Percentiles rank a stretch among this genome's conserved stretches.
These are phyloP conservation scores for Poeciliopsis prolifica DNA, from an alignment of 2,113 vertebrate genomes.

Conservation along the genomic window DNA sequence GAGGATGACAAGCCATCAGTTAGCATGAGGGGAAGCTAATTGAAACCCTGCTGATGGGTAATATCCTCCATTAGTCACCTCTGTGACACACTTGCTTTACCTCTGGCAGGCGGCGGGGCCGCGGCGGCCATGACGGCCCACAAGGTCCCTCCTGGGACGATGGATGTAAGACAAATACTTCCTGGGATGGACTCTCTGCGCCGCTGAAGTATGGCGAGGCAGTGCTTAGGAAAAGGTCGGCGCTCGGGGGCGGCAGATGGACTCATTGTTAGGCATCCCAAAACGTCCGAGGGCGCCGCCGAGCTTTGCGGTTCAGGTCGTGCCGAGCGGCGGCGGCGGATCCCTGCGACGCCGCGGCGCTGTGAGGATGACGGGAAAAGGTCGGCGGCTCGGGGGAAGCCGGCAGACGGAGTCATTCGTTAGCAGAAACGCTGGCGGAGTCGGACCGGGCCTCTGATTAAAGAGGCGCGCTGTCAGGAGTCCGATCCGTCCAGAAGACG, in stretches of 20 bases:
- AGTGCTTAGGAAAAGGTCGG: constrained; percentile 69
- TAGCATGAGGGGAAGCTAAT: constrained; percentile 88
- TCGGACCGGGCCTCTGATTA: constrained; percentile 31
- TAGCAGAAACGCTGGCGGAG: constrained; percentile 28
- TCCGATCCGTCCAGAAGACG: background rate
- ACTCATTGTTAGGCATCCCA: constrained; percentile 61
- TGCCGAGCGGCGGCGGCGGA: background rate
- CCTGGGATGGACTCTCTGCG: constrained; percentile 44
- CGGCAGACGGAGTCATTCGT: constrained; percentile 61
- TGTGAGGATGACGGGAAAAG: constrained; percentile 63
- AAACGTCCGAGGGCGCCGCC: constrained; percentile 43
- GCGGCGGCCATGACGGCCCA: constrained; percentile 66
- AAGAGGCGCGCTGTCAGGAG: constrained; percentile 28
- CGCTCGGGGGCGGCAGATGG: constrained; percentile 31
- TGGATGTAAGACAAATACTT: constrained; percentile 71
- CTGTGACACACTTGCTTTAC: constrained; percentile 73
- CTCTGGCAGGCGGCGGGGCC: constrained; percentile 30
- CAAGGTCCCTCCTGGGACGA: constrained; percentile 72
- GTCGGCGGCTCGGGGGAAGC: constrained; percentile 52
- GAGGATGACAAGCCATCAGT: constrained; percentile 91
- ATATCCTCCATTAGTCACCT: constrained; percentile 90
- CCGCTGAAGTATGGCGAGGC: constrained; percentile 62
- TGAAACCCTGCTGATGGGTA: constrained; percentile 90
- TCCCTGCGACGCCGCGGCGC: background rate
- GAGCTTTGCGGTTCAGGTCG: background rate